phyloP scores from a whole-genome alignment of 2,888 invertebrate species.

The Chydorus sphaericus region DNA sequence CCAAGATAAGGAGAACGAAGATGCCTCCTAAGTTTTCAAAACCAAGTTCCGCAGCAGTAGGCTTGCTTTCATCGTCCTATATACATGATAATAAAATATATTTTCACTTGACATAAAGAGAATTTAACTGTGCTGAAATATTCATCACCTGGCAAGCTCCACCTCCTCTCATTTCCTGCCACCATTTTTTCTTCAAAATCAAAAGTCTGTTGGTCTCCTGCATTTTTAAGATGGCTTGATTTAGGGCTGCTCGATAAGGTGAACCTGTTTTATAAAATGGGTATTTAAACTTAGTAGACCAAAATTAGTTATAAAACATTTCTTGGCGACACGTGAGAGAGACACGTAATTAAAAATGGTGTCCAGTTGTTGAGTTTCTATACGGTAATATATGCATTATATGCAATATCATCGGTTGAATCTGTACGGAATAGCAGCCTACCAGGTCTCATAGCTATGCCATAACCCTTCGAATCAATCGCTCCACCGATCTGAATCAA shows the following conservation, averaged over 20 bases:
- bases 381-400: no score
- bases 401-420: no score
- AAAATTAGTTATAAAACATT: no score
- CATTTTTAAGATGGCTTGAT: conserved; percentile 52
- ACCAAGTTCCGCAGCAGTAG: conserved; percentile 39
- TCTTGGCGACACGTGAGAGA: no score
- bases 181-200: conserved; percentile 58
- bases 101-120: no score
- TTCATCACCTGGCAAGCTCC: conserved; percentile 62
- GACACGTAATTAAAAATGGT: no score
- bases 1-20: conserved; percentile 87
- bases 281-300: no score
- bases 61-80: conserved; percentile 27
- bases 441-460: conserved; percentile 88
- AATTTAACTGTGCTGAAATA: no score
- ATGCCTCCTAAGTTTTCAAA: conserved; percentile 92
- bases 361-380: no score
- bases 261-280: conserved; percentile 60
- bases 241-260: conserved; percentile 49
- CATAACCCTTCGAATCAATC: conserved; percentile 88
- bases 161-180: conserved; percentile 55
- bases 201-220: conserved; percentile 57
- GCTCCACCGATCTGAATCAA: conserved; percentile 78
- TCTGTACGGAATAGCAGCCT: neutral
- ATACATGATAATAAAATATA: neutral